phyloP scores from a whole-genome alignment of 2,113 vertebrate genomes.

The Micronycteris hirsuta region DNA sequence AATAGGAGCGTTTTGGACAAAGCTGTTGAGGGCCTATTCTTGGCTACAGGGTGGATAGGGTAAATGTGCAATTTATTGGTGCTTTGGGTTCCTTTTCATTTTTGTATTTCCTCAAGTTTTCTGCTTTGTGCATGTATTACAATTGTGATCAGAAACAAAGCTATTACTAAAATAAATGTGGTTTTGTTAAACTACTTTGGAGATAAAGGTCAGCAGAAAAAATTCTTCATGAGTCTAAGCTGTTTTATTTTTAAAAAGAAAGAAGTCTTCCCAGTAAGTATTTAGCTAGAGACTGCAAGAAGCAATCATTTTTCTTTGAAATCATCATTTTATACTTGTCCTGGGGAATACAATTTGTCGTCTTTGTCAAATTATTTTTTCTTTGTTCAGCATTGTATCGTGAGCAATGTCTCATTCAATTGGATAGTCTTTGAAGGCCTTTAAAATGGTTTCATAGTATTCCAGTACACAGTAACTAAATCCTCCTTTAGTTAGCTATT shows the following conservation, averaged over 20 bases:
- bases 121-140: not conserved
- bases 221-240: not conserved
- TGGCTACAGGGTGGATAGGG: not conserved
- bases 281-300: not conserved
- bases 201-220: not conserved
- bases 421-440: not conserved
- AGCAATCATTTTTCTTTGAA: slow-evolving; percentile 7
- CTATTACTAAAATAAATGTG: not conserved
- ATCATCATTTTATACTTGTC: not conserved
- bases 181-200: not conserved
- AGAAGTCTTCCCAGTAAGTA: not conserved
- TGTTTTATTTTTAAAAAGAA: slow-evolving; percentile 3
- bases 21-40: not conserved
- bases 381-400: not conserved
- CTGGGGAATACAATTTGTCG: not conserved
- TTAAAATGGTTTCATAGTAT: not conserved
- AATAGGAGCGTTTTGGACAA: not conserved
- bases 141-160: not conserved
- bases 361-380: slow-evolving; percentile 6
- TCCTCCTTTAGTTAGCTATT: not conserved
- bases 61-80: not conserved
- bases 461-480: not conserved
- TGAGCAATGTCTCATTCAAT: not conserved
- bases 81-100: not conserved
- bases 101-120: not conserved